These are phyloP conservation scores for Malachius bipustulatus DNA, from an alignment of 2,888 invertebrate genomes.

Conservation along the genomic window DNA sequence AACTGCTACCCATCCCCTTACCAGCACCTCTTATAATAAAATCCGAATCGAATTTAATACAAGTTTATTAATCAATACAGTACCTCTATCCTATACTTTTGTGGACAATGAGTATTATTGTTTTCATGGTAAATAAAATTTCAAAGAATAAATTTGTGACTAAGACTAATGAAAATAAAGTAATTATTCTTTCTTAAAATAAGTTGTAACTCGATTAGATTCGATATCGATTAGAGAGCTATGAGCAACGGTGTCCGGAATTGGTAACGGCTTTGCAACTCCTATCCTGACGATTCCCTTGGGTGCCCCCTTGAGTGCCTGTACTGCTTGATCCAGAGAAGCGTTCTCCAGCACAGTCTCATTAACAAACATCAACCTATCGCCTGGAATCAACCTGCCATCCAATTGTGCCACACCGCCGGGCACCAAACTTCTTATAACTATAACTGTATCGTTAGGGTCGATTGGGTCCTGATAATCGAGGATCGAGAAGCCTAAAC, in stretches of 20 bases:
- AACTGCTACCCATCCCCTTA: too few relatives aligned
- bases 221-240: slow-evolving; percentile 33
- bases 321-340: slow-evolving; percentile 91
- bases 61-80: too few relatives aligned
- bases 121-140: too few relatives aligned
- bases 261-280: slow-evolving; percentile 85
- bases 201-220: slow-evolving; percentile 26
- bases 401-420: slow-evolving; percentile 97
- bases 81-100: too few relatives aligned
- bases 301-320: slow-evolving; percentile 91
- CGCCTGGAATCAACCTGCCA: slow-evolving; percentile 95
- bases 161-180: slow-evolving; percentile 5
- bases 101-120: too few relatives aligned
- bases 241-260: slow-evolving; percentile 54
- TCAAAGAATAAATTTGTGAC: too few relatives aligned
- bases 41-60: too few relatives aligned
- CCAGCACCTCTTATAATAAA: too few relatives aligned
- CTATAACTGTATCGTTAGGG: slow-evolving; percentile 92
- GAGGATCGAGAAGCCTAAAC: slow-evolving; percentile 95
- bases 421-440: slow-evolving; percentile 94
- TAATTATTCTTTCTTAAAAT: slow-evolving; percentile 15
- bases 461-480: slow-evolving; percentile 94
- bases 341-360: slow-evolving; percentile 90
- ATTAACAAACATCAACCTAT: slow-evolving; percentile 88
- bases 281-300: slow-evolving; percentile 92